Percentiles rank a stretch among this genome's conserved stretches.
These are phyloP conservation scores for Neosilurus hyrtlii DNA, from an alignment of 2,797 vertebrate genomes.

Conservation along the genomic window DNA sequence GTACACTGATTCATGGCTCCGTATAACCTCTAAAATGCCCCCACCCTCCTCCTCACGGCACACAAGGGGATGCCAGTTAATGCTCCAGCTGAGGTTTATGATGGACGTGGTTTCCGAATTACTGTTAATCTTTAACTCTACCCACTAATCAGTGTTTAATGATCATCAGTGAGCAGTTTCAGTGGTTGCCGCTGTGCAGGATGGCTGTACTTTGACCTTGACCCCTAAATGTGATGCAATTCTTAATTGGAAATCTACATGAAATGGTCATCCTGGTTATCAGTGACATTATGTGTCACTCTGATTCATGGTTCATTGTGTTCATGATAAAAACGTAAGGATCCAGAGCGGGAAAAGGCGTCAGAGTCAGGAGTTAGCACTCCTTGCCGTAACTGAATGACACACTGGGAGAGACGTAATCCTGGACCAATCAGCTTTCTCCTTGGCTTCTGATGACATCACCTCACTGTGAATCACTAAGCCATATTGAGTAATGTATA, in stretches of 20 bases:
- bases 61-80: conserved; percentile 6
- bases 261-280: not conserved
- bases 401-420: conserved; percentile 37
- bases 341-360: conserved; percentile 13
- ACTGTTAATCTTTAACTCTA: conserved; percentile 25
- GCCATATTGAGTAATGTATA: conserved; percentile 8
- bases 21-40: conserved; percentile 27
- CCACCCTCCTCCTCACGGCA: conserved; percentile 23
- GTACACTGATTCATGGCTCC: conserved; percentile 60
- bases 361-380: conserved; percentile 42
- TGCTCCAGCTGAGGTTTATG: conserved; percentile 19
- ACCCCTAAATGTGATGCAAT: not conserved
- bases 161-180: not conserved
- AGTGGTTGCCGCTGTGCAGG: not conserved
- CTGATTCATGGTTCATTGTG: not conserved
- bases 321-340: not conserved
- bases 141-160: conserved; percentile 8
- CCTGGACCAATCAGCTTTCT: conserved; percentile 24
- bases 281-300: not conserved
- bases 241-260: not conserved
- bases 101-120: conserved; percentile 9
- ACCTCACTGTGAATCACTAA: conserved; percentile 30
- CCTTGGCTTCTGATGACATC: conserved; percentile 56
- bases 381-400: conserved; percentile 43
- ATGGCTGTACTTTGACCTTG: conserved; percentile 19